Conservation (phyloP, 1,140 invertebrate species). For the Metopolophium dirhodum region DNA sequence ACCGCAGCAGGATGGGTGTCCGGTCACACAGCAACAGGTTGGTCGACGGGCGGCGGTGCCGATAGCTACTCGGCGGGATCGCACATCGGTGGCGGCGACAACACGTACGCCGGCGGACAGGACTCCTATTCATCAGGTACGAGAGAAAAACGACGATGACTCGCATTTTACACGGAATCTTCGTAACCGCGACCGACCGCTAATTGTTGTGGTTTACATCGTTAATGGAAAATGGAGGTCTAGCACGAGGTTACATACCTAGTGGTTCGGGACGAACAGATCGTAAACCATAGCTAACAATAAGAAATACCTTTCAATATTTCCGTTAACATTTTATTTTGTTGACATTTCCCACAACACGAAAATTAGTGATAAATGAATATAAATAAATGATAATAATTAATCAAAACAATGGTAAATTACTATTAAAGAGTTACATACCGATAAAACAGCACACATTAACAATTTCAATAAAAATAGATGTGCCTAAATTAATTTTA, state of each 20-base stretch:
- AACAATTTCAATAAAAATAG: neutral
- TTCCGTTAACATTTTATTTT: neutral
- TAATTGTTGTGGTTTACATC: neutral
- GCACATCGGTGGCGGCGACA: conserved; percentile 53
- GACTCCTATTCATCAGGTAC: conserved; percentile 50
- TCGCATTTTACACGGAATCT: neutral
- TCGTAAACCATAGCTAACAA: neutral
- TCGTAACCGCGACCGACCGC: neutral
- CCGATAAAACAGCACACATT: neutral
- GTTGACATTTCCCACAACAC: neutral
- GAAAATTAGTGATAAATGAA: neutral
- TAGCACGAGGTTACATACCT: neutral
- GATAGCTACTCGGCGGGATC: conserved; percentile 57
- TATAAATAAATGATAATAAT: neutral
- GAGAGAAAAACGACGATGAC: neutral
- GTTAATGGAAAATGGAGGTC: neutral
- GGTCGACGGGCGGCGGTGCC: conserved; percentile 57
- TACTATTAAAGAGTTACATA: neutral
- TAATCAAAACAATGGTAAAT: neutral
- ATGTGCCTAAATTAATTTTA: neutral
- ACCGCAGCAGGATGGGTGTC: conserved; percentile 58
- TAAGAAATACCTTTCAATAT: neutral
- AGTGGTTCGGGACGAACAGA: neutral
- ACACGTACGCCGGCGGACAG: conserved; percentile 52
- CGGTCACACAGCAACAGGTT: conserved; percentile 58